Percentiles rank a stretch among this genome's conserved stretches.
These are phyloP conservation scores for Alfaro cultratus DNA, from an alignment of 2,797 vertebrate genomes.

Conservation along the genomic window DNA sequence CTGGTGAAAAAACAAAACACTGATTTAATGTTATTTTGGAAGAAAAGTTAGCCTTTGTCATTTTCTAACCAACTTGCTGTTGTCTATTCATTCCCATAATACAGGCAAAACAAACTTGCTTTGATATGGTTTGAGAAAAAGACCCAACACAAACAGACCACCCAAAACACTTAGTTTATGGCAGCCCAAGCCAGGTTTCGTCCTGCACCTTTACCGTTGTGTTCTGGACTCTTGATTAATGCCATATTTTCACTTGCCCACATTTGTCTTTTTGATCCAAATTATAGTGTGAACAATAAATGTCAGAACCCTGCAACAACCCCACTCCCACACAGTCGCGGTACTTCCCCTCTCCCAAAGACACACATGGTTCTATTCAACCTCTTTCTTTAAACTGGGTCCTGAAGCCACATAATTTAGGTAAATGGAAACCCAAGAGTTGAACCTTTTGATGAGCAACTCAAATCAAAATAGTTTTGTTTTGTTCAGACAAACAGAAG, in stretches of 20 bases:
- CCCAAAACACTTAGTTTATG: conserved; percentile 55
- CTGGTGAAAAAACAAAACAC: conserved; percentile 4
- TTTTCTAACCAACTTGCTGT: conserved; percentile 39
- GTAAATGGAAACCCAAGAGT: conserved; percentile 65
- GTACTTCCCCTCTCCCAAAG: conserved; percentile 58
- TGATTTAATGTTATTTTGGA: conserved; percentile 42
- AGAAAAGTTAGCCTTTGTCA: conserved; percentile 28
- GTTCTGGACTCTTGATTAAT: conserved; percentile 65
- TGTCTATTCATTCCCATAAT: conserved; percentile 39
- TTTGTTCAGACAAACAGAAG: conserved; percentile 12
- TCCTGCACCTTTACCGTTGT: conserved; percentile 50
- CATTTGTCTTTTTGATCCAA: conserved; percentile 67
- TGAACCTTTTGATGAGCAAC: conserved; percentile 47
- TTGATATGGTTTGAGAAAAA: conserved; percentile 55
- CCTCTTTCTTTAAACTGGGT: conserved; percentile 54
- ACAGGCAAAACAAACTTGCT: conserved; percentile 33
- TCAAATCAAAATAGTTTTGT: conserved; percentile 59
- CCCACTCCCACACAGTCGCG: conserved; percentile 34
- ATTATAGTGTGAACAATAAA: conserved; percentile 74
- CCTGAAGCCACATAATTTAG: conserved; percentile 67
- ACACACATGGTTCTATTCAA: conserved; percentile 72
- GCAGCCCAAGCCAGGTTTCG: conserved; percentile 34
- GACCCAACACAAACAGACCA: conserved; percentile 57
- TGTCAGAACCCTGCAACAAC: conserved; percentile 65
- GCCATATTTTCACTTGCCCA: conserved; percentile 61